A percentile compares a stretch with the other conserved stretches of the same genome.
Evolutionary conservation across 1,140 invertebrate species (phyloP).

Genomic region (Cherax quadricarinatus): DNA sequence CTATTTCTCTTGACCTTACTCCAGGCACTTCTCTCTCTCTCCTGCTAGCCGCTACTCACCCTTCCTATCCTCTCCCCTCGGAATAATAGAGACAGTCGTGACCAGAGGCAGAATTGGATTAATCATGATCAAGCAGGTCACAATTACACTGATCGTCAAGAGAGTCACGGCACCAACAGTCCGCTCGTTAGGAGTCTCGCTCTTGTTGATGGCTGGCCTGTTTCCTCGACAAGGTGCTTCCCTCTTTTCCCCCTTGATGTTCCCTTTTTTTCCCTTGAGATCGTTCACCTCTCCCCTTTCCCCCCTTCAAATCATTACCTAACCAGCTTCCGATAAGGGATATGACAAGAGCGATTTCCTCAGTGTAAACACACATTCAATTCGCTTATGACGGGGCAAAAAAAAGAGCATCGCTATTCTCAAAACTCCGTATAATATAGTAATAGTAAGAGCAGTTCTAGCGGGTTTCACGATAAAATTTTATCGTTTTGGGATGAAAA

Average conservation of each 20-base stretch:
- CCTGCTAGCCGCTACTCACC: neutral
- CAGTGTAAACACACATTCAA: neutral
- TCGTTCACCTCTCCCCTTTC: no score
- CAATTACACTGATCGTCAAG: constrained; percentile 34
- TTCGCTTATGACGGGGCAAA: no score
- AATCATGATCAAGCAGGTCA: constrained; percentile 28
- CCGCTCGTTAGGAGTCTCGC: neutral
- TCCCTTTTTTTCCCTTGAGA: neutral
- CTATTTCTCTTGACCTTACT: neutral
- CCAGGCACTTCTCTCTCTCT: no score
- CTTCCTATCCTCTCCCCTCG: neutral
- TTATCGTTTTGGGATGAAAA: neutral
- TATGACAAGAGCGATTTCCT: neutral
- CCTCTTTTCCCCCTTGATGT: neutral
- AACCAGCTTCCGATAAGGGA: neutral
- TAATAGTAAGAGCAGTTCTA: no score
- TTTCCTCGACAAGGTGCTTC: neutral
- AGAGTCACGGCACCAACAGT: constrained; percentile 11
- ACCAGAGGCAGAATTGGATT: constrained; percentile 44
- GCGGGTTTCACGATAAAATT: neutral
- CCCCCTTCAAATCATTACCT: no score
- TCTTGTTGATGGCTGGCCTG: constrained; percentile 13
- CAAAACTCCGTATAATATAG: no score
- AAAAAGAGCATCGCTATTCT: no score
- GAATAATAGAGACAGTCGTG: constrained; percentile 12